These are phyloP conservation scores for Teleiodes luculella DNA, from an alignment of 2,888 invertebrate genomes.

Conservation along the genomic window DNA sequence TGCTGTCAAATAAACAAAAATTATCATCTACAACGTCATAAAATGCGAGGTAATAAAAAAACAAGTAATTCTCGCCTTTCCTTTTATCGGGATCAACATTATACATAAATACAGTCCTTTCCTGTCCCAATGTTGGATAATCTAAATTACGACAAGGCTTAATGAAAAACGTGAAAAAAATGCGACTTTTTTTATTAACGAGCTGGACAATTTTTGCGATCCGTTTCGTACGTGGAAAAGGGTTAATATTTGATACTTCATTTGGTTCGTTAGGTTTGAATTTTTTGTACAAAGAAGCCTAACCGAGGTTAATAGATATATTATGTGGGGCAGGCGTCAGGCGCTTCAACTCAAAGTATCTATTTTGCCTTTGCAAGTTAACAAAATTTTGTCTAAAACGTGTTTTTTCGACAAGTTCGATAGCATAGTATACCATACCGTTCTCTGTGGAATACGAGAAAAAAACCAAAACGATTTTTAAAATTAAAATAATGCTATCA, in stretches of 20 bases:
- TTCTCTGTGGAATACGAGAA: no score
- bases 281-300: no score
- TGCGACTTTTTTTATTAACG: conserved; percentile 18
- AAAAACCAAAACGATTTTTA: no score
- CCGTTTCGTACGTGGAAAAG: neutral
- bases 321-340: no score
- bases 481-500: no score
- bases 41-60: neutral
- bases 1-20: neutral
- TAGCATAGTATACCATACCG: no score
- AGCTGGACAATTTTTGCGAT: neutral
- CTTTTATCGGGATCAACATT: conserved; percentile 1
- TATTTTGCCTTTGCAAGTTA: no score
- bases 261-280: neutral
- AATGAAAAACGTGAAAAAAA: conserved; percentile 17
- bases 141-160: conserved; percentile 21
- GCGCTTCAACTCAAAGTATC: no score
- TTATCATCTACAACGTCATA: neutral
- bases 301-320: no score
- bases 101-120: conserved; percentile 9
- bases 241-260: neutral
- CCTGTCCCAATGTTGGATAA: conserved; percentile 15
- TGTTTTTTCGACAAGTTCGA: no score
- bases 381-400: no score
- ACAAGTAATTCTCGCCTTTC: neutral